Base-by-base conservation (phyloP, 2,888 invertebrate genomes). In the Stratiomys singularior region DNA sequence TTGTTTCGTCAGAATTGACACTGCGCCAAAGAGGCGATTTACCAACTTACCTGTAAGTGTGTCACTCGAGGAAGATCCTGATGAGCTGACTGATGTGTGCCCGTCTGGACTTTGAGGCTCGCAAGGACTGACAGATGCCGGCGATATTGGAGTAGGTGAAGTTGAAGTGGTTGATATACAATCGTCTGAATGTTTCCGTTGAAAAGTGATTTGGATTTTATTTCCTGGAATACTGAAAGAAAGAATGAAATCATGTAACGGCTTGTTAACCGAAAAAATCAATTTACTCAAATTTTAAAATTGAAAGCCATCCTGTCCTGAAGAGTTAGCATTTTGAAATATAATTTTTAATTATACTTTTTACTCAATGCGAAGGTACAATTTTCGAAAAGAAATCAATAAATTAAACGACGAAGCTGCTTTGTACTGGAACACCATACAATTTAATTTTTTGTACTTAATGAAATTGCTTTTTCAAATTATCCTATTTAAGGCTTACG, bases 61-160 rank as follows among this genome's bases (percentile, higher is more conserved):
- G 82, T 87, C 87, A 82, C 85, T 86, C 77, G 85, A 86, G 76
- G 85, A 86, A 77, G 85, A 86, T 79, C 82, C 84, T 76, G 85
- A 83, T 77, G 86, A 86, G 81, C 87, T 86, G 78, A 86, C 81
- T 79, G 86, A 87, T 80, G 85, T 83, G 77, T 86, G 86, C 71
- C 86, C 86, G 81, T 87, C 87, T 76, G 87, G 87, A 82, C 87
- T 87, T 76, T 86, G 87, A 3, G 85, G 83, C 76, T 85, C 83
- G 78, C 83, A 80, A 71, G 87, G 86, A 82, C 86, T 87, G 80
- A 84, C 84, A 79, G 82, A 82, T 81, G 85, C 83, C 79, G 83
- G 83, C 64, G 86, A 85, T 80, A 84, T 83, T 82, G 82, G 78
- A 67, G 84, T 82, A 80, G 87, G 85, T 79, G 85, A 84, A 52